Evolutionary conservation across 2,888 invertebrate species (phyloP).

Genomic region (Temnothorax unifasciatus): DNA sequence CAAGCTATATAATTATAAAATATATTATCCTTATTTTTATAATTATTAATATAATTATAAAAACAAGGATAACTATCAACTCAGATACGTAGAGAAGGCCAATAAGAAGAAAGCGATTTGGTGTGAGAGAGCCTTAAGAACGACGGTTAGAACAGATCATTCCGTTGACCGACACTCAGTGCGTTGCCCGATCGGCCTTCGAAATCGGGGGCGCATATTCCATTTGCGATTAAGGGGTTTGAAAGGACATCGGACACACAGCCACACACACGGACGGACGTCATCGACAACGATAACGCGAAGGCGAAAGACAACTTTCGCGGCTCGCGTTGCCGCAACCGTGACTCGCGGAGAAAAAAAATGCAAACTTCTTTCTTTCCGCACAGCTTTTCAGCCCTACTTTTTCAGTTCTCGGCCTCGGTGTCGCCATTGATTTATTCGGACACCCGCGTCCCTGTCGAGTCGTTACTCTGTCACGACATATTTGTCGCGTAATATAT

Average conservation of each 20-base stretch:
- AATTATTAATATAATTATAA: neutral
- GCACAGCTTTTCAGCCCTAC: slow-evolving; percentile 43
- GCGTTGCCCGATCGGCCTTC: slow-evolving; percentile 73
- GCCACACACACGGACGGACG: slow-evolving; percentile 57
- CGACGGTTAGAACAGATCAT: slow-evolving; percentile 61
- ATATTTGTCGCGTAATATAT: slow-evolving; percentile 51
- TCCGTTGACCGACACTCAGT: slow-evolving; percentile 67
- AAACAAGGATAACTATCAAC: neutral
- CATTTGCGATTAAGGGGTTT: slow-evolving; percentile 68
- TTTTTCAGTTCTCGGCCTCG: slow-evolving; percentile 23
- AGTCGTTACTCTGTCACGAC: slow-evolving; percentile 57
- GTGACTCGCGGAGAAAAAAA: slow-evolving; percentile 34
- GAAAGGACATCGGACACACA: slow-evolving; percentile 71
- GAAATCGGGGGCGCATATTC: slow-evolving; percentile 75
- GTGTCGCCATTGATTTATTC: slow-evolving; percentile 51
- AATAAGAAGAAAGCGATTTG: slow-evolving; percentile 1
- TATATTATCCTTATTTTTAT: too few species aligned
- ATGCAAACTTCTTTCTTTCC: slow-evolving; percentile 40
- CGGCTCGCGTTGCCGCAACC: slow-evolving; percentile 1
- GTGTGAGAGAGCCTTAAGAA: slow-evolving; percentile 42
- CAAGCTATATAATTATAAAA: neutral
- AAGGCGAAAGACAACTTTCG: slow-evolving; percentile 34
- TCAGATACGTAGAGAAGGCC: neutral
- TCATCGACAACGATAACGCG: slow-evolving; percentile 28
- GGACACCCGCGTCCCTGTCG: slow-evolving; percentile 61